These are phyloP conservation scores for Sebastes alutus DNA, from an alignment of 2,797 vertebrate genomes.

Conservation along the genomic window DNA sequence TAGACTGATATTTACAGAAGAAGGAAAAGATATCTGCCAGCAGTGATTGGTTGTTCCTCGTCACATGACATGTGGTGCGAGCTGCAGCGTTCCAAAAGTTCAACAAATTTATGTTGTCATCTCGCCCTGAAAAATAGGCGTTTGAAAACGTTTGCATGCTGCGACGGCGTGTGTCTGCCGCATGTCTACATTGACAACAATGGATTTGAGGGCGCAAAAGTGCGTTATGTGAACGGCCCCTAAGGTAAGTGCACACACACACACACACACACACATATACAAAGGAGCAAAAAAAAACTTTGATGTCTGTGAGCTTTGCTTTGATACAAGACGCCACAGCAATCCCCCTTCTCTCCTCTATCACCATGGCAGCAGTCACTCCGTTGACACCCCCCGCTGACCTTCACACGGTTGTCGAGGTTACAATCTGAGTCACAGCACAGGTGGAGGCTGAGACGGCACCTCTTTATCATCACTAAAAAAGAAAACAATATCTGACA, in stretches of 20 bases:
- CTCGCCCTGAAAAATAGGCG: no score
- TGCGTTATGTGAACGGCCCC: no score
- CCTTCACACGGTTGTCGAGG: conserved; percentile 74
- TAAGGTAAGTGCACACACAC: neutral
- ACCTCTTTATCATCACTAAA: conserved; percentile 17
- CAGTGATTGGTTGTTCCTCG: no score
- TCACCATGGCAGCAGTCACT: conserved; percentile 68
- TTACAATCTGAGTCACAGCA: conserved; percentile 65
- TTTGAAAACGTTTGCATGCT: no score
- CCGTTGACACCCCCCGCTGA: conserved; percentile 44
- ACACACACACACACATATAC: neutral
- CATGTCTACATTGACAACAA: no score
- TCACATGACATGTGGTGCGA: no score
- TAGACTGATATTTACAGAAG: no score
- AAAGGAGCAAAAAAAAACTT: conserved; percentile 36
- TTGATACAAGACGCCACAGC: conserved; percentile 39
- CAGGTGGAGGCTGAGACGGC: conserved; percentile 37
- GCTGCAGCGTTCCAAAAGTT: no score
- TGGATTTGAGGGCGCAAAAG: no score
- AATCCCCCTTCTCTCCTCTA: conserved; percentile 27
- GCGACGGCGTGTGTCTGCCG: no score
- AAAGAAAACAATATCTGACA: conserved; percentile 12
- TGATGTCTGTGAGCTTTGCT: conserved; percentile 63
- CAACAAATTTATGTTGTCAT: no score
- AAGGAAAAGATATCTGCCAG: no score